Conservation (phyloP, 2,113 vertebrate genomes). For the Albula goreensis region DNA sequence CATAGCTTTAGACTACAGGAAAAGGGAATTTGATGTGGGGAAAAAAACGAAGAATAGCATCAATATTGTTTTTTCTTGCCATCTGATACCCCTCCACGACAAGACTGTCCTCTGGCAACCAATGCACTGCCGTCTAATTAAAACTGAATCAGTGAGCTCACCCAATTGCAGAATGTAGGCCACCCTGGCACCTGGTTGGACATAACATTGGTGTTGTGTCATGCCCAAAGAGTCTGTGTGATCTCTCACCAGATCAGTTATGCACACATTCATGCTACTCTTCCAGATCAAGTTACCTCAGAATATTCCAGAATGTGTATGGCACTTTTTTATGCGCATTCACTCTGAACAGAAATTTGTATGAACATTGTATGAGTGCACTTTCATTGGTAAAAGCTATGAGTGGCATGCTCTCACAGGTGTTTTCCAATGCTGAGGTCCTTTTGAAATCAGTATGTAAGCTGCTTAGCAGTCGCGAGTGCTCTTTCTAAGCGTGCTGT, state of each 20-base stretch:
- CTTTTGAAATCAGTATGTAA: background rate
- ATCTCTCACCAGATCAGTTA: background rate
- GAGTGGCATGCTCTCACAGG: background rate
- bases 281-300: too few species aligned
- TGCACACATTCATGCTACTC: background rate
- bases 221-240: background rate
- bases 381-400: background rate
- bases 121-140: too few species aligned
- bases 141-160: background rate
- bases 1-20: slow-evolving; percentile 58
- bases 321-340: too few species aligned
- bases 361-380: background rate
- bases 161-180: too few species aligned
- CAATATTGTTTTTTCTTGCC: too few species aligned
- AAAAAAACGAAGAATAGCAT: slow-evolving; percentile 49
- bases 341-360: background rate
- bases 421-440: background rate
- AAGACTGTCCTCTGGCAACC: background rate
- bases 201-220: too few species aligned
- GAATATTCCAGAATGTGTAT: too few species aligned
- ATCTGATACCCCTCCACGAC: too few species aligned
- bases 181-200: too few species aligned
- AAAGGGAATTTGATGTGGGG: background rate
- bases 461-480: background rate
- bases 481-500: background rate